These are phyloP conservation scores for Augochlorella aurata DNA, from an alignment of 2,888 invertebrate species.

Conservation along the genomic window DNA sequence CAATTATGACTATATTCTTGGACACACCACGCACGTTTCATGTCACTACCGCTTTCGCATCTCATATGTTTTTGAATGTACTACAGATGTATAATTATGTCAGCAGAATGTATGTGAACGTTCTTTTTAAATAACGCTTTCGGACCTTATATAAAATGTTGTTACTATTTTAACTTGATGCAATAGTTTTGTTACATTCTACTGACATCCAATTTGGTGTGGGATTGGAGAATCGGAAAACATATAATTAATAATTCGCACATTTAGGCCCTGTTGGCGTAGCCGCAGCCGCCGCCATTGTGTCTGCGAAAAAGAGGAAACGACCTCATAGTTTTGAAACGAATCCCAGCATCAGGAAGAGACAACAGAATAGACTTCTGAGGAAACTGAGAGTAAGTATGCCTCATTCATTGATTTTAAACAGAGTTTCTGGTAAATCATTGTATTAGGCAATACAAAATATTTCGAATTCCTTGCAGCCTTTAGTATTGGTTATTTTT, in stretches of 20 bases:
- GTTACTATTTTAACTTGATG: not conserved
- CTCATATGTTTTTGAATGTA: constrained; percentile 52
- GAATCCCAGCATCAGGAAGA: constrained; percentile 96
- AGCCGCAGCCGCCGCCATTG: constrained; percentile 98
- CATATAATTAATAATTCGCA: constrained; percentile 46
- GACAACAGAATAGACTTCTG: constrained; percentile 96
- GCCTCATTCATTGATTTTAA: not conserved
- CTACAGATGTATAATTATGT: constrained; percentile 48
- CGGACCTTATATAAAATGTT: not conserved
- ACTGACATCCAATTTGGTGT: constrained; percentile 45
- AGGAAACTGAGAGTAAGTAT: constrained; percentile 90
- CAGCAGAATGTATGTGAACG: constrained; percentile 41
- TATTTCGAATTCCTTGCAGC: no score
- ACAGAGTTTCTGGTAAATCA: not conserved
- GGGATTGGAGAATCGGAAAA: constrained; percentile 21
- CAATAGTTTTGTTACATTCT: constrained; percentile 20
- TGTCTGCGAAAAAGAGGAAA: constrained; percentile 97
- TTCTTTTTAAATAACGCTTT: not conserved
- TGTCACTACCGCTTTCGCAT: constrained; percentile 65
- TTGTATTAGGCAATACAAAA: no score
- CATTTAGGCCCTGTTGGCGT: constrained; percentile 94
- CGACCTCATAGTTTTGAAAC: constrained; percentile 98
- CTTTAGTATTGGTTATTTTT: no score
- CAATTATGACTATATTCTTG: constrained; percentile 37
- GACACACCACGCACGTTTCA: constrained; percentile 56